Percentiles rank a stretch among this genome's conserved stretches.
Conservation (phyloP, 1,140 invertebrate genomes). For the Helicoverpa armigera region DNA sequence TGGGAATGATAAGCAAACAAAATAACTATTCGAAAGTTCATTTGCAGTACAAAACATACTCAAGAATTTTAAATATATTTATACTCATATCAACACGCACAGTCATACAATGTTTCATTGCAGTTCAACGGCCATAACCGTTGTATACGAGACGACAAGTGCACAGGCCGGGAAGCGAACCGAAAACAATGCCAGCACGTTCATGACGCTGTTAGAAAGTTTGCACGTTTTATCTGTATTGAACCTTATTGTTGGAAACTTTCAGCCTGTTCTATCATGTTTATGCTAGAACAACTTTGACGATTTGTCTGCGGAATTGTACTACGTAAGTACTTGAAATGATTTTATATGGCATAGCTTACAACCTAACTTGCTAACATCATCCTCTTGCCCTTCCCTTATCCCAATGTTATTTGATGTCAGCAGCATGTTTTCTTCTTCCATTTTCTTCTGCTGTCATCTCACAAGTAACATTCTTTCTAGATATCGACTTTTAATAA, state of each 20-base stretch:
- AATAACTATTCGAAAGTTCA: too few species aligned
- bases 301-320: not conserved
- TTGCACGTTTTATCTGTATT: constrained; percentile 8
- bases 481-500: too few species aligned
- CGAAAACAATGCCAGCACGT: constrained; percentile 8
- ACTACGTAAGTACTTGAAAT: too few species aligned
- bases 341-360: too few species aligned
- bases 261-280: not conserved
- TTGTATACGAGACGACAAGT: not conserved
- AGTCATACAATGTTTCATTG: not conserved
- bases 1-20: too few species aligned
- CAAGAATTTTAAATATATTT: too few species aligned
- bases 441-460: too few species aligned
- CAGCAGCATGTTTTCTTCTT: not conserved
- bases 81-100: not conserved
- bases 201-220: not conserved
- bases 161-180: not conserved
- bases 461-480: too few species aligned
- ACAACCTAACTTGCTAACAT: too few species aligned
- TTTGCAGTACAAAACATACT: too few species aligned
- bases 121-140: not conserved
- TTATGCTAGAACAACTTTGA: not conserved
- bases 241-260: not conserved
- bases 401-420: too few species aligned
- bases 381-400: too few species aligned